These are phyloP conservation scores for Contarinia nasturtii DNA, from an alignment of 1,140 invertebrate genomes.

Conservation along the genomic window DNA sequence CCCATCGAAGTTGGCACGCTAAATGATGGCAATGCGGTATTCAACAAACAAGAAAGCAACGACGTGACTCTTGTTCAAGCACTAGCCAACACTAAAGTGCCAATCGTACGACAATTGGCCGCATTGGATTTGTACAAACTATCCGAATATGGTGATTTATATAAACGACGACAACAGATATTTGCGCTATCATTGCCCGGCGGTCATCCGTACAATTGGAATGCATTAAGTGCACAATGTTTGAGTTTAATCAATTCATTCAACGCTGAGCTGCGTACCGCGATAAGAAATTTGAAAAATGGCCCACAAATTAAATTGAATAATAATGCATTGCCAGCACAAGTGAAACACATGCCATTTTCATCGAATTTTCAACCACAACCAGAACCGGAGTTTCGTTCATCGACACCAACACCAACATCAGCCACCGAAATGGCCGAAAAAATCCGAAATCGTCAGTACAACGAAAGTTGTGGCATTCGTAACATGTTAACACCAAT, in stretches of 20 bases:
- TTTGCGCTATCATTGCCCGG: conserved; percentile 54
- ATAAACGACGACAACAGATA: conserved; percentile 31
- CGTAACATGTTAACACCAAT: conserved; percentile 10
- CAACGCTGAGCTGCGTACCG: conserved; percentile 32
- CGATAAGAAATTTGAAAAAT: conserved; percentile 25
- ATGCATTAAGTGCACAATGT: conserved; percentile 38
- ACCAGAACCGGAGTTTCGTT: not conserved
- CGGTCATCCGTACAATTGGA: conserved; percentile 64
- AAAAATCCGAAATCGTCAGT: conserved; percentile 16
- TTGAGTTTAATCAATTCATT: conserved; percentile 37
- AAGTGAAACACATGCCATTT: not conserved
- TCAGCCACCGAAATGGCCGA: conserved; percentile 12
- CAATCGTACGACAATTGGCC: conserved; percentile 47
- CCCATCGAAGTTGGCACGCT: conserved; percentile 24
- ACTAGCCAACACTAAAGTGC: conserved; percentile 30
- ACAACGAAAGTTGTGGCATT: conserved; percentile 26
- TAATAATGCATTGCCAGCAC: not conserved
- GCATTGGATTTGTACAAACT: conserved; percentile 44
- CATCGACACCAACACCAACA: conserved; percentile 10
- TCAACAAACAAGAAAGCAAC: conserved; percentile 3
- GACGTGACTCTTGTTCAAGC: conserved; percentile 31
- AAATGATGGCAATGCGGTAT: conserved; percentile 4
- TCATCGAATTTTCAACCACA: no score
- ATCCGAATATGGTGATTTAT: conserved; percentile 28
- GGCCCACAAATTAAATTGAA: conserved; percentile 13